Percentiles rank a stretch among this genome's conserved stretches.
These are phyloP conservation scores for Erebia ligea DNA, from an alignment of 2,888 invertebrate species.

Conservation along the genomic window DNA sequence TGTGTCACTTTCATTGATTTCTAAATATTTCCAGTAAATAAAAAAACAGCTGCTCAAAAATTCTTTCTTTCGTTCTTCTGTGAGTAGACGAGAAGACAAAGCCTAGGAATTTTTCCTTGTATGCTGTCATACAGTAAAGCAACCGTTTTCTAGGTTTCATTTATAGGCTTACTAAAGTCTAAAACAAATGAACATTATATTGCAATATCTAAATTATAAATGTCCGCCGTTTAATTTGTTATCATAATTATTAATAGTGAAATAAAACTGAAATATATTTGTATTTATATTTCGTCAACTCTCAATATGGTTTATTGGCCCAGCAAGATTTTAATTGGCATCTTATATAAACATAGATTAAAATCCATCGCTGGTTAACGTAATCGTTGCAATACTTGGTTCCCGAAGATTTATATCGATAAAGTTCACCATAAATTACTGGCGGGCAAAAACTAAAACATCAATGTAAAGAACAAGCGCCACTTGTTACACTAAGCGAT, in stretches of 20 bases:
- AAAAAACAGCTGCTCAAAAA: too few relatives aligned
- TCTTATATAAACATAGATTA: conserved; percentile 32
- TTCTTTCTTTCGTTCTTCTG: too few relatives aligned
- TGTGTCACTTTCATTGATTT: too few relatives aligned
- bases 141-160: too few relatives aligned
- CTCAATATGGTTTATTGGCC: conserved; percentile 4
- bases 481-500: not conserved
- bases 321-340: conserved; percentile 16
- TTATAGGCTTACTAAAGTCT: too few relatives aligned
- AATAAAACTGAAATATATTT: conserved; percentile 13
- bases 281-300: not conserved
- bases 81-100: too few relatives aligned
- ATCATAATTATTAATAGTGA: conserved; percentile 5
- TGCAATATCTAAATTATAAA: not conserved
- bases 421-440: conserved; percentile 47
- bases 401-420: conserved; percentile 41
- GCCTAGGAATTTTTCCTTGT: too few relatives aligned
- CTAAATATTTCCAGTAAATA: too few relatives aligned
- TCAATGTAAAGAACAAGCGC: conserved; percentile 13
- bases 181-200: too few relatives aligned
- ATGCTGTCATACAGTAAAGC: too few relatives aligned
- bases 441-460: conserved; percentile 43
- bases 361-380: conserved; percentile 30
- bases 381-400: conserved; percentile 37
- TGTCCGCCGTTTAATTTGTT: not conserved